Conservation (phyloP, 2,888 invertebrate species). For the Mylabris sibirica region DNA sequence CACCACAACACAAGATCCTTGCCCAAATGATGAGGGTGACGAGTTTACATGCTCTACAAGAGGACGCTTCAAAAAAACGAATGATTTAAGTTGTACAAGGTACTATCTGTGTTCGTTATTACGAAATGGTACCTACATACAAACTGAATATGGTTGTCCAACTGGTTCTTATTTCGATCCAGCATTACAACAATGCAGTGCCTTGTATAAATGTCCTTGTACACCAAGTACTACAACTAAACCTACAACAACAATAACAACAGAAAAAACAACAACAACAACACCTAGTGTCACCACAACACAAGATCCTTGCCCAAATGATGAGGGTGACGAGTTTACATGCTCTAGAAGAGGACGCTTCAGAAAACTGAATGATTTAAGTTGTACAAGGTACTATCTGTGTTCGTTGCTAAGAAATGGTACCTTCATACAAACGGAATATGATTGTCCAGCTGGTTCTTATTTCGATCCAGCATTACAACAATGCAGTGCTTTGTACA, state of each 20-base stretch:
- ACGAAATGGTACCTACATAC: constrained; percentile 47
- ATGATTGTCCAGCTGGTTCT: constrained; percentile 55
- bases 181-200: constrained; percentile 28
- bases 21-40: constrained; percentile 31
- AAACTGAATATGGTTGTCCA: constrained; percentile 46
- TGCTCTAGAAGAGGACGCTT: constrained; percentile 36
- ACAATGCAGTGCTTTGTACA: constrained; percentile 54
- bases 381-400: constrained; percentile 38
- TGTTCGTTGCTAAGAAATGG: constrained; percentile 35
- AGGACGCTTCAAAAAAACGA: constrained; percentile 58
- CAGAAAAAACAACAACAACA: too few species aligned
- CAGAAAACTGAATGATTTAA: constrained; percentile 35
- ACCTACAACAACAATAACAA: too few species aligned
- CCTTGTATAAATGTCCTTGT: constrained; percentile 38
- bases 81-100: constrained; percentile 57
- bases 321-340: not conserved
- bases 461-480: constrained; percentile 59
- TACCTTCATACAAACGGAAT: constrained; percentile 34
- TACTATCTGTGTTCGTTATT: constrained; percentile 60
- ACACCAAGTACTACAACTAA: too few species aligned
- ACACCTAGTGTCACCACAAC: too few species aligned
- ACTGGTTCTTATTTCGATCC: constrained; percentile 40
- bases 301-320: too few species aligned
- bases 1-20: constrained; percentile 42
- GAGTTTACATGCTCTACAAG: constrained; percentile 57